These are phyloP conservation scores for Echeneis naucrates DNA, from an alignment of 2,797 vertebrate genomes.

Conservation along the genomic window DNA sequence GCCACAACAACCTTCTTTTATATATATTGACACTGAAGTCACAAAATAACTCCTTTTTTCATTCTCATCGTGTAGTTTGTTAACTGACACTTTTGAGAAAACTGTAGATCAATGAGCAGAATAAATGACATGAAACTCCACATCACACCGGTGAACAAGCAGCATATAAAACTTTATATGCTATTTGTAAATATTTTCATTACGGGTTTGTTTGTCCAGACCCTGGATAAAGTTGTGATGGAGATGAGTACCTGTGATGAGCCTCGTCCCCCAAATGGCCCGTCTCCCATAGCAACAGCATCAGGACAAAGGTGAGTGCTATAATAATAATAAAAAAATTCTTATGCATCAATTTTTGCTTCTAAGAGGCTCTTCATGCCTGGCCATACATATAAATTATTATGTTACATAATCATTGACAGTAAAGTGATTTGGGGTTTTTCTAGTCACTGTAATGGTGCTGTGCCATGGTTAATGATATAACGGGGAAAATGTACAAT, in stretches of 20 bases:
- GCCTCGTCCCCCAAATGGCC: slow-evolving; percentile 95
- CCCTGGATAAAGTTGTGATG: slow-evolving; percentile 98
- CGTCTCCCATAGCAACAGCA: slow-evolving; percentile 97
- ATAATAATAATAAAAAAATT: too few species aligned
- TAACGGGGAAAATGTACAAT: background rate
- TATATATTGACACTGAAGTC: background rate
- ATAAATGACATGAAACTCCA: background rate
- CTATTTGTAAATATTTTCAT: background rate
- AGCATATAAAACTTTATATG: background rate
- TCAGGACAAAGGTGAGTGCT: slow-evolving; percentile 94
- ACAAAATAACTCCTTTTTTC: background rate
- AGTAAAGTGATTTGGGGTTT: too few species aligned
- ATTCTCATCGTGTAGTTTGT: too few species aligned
- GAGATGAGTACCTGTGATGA: slow-evolving; percentile 99
- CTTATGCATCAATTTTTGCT: too few species aligned
- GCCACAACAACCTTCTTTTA: background rate
- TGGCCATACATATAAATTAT: too few species aligned
- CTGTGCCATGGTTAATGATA: too few species aligned
- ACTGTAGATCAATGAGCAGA: background rate
- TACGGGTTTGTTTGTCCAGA: slow-evolving; percentile 77
- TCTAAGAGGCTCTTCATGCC: too few species aligned
- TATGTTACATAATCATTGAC: too few species aligned
- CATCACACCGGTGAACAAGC: background rate
- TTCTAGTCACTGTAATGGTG: too few species aligned
- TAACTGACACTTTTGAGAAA: background rate